phyloP scores from a whole-genome alignment of 2,888 invertebrate genomes.

The Pristionchus fissidentatus region DNA sequence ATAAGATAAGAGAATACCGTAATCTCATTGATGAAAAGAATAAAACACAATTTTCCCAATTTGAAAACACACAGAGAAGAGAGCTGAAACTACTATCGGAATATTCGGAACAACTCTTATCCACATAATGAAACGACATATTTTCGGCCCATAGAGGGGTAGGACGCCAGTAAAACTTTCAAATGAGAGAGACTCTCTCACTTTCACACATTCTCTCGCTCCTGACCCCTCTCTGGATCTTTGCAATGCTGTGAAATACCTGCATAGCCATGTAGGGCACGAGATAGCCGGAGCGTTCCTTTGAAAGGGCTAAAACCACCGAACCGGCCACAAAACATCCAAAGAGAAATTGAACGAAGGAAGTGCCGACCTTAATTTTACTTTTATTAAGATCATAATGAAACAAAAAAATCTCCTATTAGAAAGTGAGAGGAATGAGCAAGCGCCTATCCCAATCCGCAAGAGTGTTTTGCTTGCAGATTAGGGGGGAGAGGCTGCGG shows the following conservation, averaged over 20 bases:
- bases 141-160: no score
- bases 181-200: no score
- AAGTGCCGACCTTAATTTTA: not conserved
- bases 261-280: slow-evolving; percentile 66
- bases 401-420: not conserved
- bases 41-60: no score
- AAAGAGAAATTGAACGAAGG: slow-evolving; percentile 56
- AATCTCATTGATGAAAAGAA: no score
- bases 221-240: no score
- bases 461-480: slow-evolving; percentile 5
- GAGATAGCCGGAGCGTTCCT: slow-evolving; percentile 62
- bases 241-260: no score
- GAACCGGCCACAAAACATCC: slow-evolving; percentile 59
- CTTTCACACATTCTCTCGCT: no score
- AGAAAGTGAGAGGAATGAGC: not conserved
- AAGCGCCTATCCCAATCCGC: not conserved
- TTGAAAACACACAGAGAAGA: no score
- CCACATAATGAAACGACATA: slow-evolving; percentile 61
- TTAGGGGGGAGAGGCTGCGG: not conserved
- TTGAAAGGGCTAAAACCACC: slow-evolving; percentile 61
- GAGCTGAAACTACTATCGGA: no score
- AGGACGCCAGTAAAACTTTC: no score
- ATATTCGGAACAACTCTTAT: slow-evolving; percentile 57
- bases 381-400: not conserved
- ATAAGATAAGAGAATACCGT: no score